Percentiles rank a stretch among this genome's conserved stretches.
These are phyloP conservation scores for Euclidia mi DNA, from an alignment of 2,888 invertebrate genomes.

Conservation along the genomic window DNA sequence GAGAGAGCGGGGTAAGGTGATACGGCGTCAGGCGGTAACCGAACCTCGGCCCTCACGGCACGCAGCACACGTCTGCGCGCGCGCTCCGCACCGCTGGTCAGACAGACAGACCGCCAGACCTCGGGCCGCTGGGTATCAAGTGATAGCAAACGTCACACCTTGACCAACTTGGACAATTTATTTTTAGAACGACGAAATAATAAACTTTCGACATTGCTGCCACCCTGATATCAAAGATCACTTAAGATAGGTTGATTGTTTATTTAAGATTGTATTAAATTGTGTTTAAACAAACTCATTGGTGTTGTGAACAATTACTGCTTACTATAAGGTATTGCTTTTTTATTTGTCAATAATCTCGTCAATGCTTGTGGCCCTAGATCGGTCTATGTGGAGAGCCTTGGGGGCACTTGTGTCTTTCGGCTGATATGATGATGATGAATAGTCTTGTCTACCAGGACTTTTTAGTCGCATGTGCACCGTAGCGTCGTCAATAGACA, in stretches of 20 bases:
- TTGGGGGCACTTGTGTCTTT: too few relatives aligned
- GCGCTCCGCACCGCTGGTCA: slow-evolving; percentile 76
- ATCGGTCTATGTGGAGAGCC: too few relatives aligned
- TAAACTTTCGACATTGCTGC: background rate
- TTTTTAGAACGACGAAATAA: background rate
- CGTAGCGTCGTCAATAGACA: too few relatives aligned
- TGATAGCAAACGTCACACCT: slow-evolving; percentile 37
- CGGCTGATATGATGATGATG: too few relatives aligned
- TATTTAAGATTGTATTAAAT: background rate
- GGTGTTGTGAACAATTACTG: too few relatives aligned
- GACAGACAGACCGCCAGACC: slow-evolving; percentile 67
- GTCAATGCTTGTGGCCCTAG: too few relatives aligned
- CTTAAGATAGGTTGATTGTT: too few relatives aligned
- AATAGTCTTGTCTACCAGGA: too few relatives aligned
- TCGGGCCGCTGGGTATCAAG: slow-evolving; percentile 30
- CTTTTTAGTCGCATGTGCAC: too few relatives aligned
- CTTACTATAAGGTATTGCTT: too few relatives aligned
- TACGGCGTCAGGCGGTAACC: slow-evolving; percentile 81
- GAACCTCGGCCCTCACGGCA: slow-evolving; percentile 66
- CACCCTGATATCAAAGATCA: background rate
- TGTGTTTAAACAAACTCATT: too few relatives aligned
- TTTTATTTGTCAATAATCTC: too few relatives aligned
- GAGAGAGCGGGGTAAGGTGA: slow-evolving; percentile 60
- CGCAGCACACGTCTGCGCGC: slow-evolving; percentile 73
- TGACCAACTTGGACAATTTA: slow-evolving; percentile 27